These are phyloP conservation scores for Prolemur simus DNA, from an alignment of 2,113 vertebrate genomes.

Conservation along the genomic window DNA sequence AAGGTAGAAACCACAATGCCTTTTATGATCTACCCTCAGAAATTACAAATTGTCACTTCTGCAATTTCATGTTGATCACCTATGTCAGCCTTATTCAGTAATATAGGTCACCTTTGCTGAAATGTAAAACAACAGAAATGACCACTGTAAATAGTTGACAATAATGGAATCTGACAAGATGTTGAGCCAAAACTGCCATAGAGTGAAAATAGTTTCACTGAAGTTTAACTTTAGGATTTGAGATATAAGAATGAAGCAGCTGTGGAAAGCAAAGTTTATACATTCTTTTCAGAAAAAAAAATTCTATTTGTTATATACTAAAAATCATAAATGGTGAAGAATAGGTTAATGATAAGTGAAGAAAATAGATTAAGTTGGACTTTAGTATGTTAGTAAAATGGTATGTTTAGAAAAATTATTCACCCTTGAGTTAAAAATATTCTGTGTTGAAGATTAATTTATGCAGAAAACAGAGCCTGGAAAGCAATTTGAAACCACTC, in stretches of 20 bases:
- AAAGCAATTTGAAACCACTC: neutral
- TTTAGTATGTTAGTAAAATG: neutral
- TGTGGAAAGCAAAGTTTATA: neutral
- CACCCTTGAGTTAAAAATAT: neutral
- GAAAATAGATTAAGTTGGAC: neutral
- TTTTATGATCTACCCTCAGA: neutral
- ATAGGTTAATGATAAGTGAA: neutral
- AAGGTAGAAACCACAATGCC: neutral
- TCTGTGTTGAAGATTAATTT: slow-evolving; percentile 17
- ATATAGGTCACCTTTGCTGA: slow-evolving; percentile 14
- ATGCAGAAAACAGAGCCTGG: neutral
- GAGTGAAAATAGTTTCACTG: neutral
- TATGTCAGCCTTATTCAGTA: neutral
- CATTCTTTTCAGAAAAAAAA: neutral
- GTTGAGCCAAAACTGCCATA: neutral
- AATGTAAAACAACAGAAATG: neutral
- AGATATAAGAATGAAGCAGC: neutral
- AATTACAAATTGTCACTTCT: neutral
- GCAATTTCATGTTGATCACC: neutral
- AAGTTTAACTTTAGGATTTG: neutral
- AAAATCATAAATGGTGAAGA: slow-evolving; percentile 9
- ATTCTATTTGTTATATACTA: neutral
- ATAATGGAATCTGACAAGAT: slow-evolving; percentile 15
- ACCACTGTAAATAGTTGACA: neutral
- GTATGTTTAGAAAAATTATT: neutral